Evolutionary conservation across 2,113 vertebrate species (phyloP), one percentile per base, ranked within the genome.

Genomic region (Garra rufa): DNA sequence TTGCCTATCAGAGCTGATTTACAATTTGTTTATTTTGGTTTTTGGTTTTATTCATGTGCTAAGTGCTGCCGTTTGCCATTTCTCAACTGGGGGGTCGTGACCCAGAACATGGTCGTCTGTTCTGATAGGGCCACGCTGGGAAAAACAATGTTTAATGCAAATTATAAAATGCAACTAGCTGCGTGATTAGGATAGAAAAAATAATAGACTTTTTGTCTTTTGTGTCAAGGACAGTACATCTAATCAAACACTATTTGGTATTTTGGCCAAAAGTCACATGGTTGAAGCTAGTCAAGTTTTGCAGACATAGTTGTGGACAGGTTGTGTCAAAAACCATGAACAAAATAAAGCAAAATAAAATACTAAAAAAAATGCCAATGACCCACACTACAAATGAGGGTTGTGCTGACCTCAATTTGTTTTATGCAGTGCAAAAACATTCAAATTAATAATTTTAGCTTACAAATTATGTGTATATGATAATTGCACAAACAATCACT

Each of bases 201-300:
- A 19, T 24, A 46, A 3, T 41, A 69, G 67, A 34, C 34, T 70
- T 41, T 70, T 70, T 24, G 21, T 21, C 1, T 6, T 73, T 73
- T 73, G 38, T 26, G 41, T 73, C 17, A 11, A 73, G 41, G 11
- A 44, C 70, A 41, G 34, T 46, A 21, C 6, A 24, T 73, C 21
- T 41, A 73, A 44, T 46, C 41, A 73, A 46, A 44, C 41, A 44
- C 21, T 46, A 43, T 44, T 46, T 73, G 11, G 0, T 14, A 15
- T 73, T 73, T 73, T 73, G 70, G 41, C 41, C 34, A 17, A 70
- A n/a, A 70, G n/a, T 41, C 67, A 41, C 19, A 34, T 41, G 38
- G 19, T 41, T 41, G 9, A 69, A 69, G 17, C 34, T 70, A 41
- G 67, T 70, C 4, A n/a, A 70, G 5, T 41, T 70, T n/a, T 34